Evolutionary conservation across 2,797 vertebrate species (phyloP).

Genomic region (Sebastes trivittatus): DNA sequence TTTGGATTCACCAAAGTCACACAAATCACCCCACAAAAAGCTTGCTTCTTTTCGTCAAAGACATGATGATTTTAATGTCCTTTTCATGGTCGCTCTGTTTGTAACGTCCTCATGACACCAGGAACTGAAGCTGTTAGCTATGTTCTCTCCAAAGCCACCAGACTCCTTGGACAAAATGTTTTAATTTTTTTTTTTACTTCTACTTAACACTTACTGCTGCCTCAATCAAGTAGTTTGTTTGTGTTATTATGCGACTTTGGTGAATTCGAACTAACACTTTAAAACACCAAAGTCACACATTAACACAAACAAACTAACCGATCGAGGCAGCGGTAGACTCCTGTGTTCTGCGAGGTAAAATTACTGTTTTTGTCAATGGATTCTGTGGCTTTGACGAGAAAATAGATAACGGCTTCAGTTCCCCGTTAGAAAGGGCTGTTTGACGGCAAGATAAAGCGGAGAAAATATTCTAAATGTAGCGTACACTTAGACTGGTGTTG

Average conservation of each 20-base stretch:
- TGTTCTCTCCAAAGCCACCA: neutral
- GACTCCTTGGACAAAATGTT: neutral
- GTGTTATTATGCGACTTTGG: neutral
- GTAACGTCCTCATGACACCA: neutral
- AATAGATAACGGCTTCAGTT: neutral
- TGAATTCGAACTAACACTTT: no score
- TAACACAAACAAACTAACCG: neutral
- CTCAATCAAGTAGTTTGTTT: neutral
- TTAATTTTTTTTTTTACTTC: no score
- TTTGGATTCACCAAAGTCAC: no score
- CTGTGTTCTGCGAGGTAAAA: neutral
- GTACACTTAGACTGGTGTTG: neutral
- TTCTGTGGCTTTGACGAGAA: neutral
- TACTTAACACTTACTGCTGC: no score
- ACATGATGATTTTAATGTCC: neutral
- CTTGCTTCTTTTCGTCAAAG: neutral
- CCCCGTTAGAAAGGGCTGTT: no score
- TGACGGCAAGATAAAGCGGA: neutral
- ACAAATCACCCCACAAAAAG: no score
- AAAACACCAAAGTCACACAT: neutral
- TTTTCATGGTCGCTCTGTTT: neutral
- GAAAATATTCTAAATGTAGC: neutral
- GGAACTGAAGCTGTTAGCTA: neutral
- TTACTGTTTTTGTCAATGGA: neutral
- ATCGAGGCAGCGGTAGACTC: neutral